Evolutionary conservation across 2,113 vertebrate species (phyloP), one percentile per base, ranked within the genome.

Genomic region (Carollia perspicillata): DNA sequence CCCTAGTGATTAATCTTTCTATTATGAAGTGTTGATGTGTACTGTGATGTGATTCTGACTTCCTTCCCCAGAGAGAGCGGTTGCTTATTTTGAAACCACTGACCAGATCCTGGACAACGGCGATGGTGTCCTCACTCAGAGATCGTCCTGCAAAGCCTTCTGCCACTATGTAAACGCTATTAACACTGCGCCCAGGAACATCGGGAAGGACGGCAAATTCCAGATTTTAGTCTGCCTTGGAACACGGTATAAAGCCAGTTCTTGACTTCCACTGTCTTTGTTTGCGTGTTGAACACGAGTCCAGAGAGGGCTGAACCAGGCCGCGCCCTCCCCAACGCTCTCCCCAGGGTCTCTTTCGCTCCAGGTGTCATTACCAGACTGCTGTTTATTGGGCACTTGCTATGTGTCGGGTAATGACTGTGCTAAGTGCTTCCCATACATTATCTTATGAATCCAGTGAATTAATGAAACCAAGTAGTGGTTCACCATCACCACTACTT

Each of bases 181-280:
- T 96, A 99, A 99, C 74, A 98, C 98, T 6, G 99, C 99, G 6
- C 99, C 99, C 51, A 98, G 99, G 92, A 99, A 98, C 98, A 99
- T 99, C 5, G 99, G 99, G 40, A 99, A 99, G 97, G 99, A 99
- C 0, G 99, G 99, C 42, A 99, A 99, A 97, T 99, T 99, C 98
- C 99, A 99, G 97, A 99, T 99, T 94, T 98, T 99, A 20, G 98
- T 99, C 97, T 99, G 99, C 98, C 98, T 99, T n/a, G 99, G 99
- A 93, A 98, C 99, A 53, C 98, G 99, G 99, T 99, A 98, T 93
- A n/a, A 18, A 84, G 13, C 63, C 72, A 28, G 28, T 51, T 65
- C 93, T 79, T 88, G 13, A 74, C 44, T 88, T 90, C 66, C 49
- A 11, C 40, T 92, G 0, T 87, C 17, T 90, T 77, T 88, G 17